phyloP scores from a whole-genome alignment of 2,888 invertebrate species.

The Tridacna crocea region DNA sequence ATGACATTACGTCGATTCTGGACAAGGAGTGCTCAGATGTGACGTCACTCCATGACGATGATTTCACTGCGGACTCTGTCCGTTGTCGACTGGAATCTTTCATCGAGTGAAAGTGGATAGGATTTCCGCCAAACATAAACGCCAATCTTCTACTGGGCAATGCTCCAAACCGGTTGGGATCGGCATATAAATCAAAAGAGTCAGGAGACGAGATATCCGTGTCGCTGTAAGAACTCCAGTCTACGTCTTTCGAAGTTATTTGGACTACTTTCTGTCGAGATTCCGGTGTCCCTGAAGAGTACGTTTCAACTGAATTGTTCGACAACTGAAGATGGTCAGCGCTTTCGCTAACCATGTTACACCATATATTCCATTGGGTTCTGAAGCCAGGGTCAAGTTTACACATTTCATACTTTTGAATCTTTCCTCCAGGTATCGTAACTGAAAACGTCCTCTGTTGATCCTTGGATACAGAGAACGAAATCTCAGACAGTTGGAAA shows the following conservation, averaged over 20 bases:
- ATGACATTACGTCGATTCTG: not conserved
- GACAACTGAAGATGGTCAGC: not conserved
- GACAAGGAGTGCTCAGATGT: too few relatives aligned
- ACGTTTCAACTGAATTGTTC: constrained; percentile 7
- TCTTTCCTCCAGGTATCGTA: not conserved
- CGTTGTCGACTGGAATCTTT: not conserved
- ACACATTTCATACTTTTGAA: not conserved
- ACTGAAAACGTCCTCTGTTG: constrained; percentile 7
- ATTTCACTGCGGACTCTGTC: not conserved
- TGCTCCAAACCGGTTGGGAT: not conserved
- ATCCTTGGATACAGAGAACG: not conserved
- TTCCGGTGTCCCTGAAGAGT: not conserved
- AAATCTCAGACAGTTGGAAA: constrained; percentile 1
- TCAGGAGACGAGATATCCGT: not conserved
- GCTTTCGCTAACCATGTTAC: not conserved
- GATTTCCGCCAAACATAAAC: constrained; percentile 1
- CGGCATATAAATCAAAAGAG: not conserved
- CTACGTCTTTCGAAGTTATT: not conserved
- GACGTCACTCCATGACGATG: constrained; percentile 13
- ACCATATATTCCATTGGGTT: constrained; percentile 13
- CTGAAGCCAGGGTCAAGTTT: constrained; percentile 5
- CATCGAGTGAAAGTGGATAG: not conserved
- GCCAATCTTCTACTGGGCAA: not conserved
- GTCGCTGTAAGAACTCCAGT: not conserved
- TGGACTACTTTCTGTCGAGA: not conserved